Percentiles rank a stretch among this genome's conserved stretches.
Conservation (phyloP, 2,113 vertebrate genomes). For the Antechinus stuartii region DNA sequence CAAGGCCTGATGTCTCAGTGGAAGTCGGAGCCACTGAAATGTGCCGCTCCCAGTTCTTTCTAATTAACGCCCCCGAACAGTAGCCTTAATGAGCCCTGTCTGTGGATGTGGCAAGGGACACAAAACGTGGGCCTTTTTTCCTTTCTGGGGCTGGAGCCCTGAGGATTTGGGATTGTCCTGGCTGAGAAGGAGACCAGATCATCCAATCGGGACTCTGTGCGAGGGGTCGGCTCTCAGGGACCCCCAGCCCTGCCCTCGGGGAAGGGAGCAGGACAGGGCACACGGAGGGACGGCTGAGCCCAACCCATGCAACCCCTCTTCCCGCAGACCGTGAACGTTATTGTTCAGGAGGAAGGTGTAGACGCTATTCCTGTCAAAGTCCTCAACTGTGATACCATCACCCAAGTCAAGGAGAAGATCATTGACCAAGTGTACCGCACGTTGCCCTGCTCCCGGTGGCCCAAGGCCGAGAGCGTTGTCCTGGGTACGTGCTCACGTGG, state of each 20-base stretch:
- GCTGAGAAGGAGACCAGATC: not conserved
- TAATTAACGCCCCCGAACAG: not conserved
- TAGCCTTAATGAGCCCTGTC: not conserved
- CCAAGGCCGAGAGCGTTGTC: constrained; percentile 92
- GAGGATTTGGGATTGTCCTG: not conserved
- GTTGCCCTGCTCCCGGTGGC: constrained; percentile 93
- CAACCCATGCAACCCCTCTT: not conserved
- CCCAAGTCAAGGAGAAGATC: constrained; percentile 98
- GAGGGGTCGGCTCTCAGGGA: not conserved
- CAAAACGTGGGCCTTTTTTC: not conserved
- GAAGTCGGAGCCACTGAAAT: not conserved
- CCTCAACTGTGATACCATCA: constrained; percentile 96
- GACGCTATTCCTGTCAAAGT: constrained; percentile 95
- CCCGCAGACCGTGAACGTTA: constrained; percentile 93
- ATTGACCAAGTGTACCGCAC: constrained; percentile 97
- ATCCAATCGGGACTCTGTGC: not conserved
- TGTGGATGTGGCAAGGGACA: not conserved
- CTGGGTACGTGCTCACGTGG: constrained; percentile 86
- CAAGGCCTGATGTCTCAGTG: not conserved
- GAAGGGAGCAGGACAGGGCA: not conserved
- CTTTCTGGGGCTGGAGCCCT: not conserved
- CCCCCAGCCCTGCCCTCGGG: not conserved
- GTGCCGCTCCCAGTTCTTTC: too few species aligned
- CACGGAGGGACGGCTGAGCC: not conserved
- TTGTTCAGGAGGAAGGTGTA: constrained; percentile 92